These are phyloP conservation scores for Heterochromis multidens DNA, from an alignment of 2,113 vertebrate genomes.

Conservation along the genomic window DNA sequence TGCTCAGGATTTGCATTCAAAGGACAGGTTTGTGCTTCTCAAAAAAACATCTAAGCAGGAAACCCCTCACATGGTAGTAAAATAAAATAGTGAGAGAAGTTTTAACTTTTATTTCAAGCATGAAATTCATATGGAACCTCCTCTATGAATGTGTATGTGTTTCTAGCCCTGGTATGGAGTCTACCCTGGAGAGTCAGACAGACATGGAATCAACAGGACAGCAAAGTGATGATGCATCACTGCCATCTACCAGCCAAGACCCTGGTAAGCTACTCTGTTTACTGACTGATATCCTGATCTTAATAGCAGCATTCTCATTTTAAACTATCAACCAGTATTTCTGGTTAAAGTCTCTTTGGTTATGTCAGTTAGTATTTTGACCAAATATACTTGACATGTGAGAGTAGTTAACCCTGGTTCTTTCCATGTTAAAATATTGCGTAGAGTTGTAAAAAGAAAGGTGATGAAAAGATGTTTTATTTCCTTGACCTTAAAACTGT, in stretches of 20 bases:
- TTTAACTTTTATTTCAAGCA: neutral
- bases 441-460: too few relatives aligned
- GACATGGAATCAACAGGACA: constrained; percentile 85
- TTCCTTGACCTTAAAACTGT: too few relatives aligned
- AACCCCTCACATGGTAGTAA: neutral
- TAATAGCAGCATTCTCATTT: neutral
- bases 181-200: constrained; percentile 85
- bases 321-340: neutral
- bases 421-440: too few relatives aligned
- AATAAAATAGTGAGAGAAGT: neutral
- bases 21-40: neutral
- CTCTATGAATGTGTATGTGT: neutral
- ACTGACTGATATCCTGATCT: neutral
- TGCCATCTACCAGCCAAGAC: constrained; percentile 95
- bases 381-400: too few relatives aligned
- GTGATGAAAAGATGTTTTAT: too few relatives aligned
- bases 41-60: neutral
- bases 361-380: too few relatives aligned
- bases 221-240: constrained; percentile 85
- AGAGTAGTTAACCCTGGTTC: too few relatives aligned
- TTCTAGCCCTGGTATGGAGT: constrained; percentile 77
- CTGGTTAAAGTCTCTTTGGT: too few relatives aligned
- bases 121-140: fast-evolving
- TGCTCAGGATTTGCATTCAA: neutral
- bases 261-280: constrained; percentile 67